These are phyloP conservation scores for Amphiduros pacificus DNA, from an alignment of 2,888 invertebrate species.

Conservation along the genomic window DNA sequence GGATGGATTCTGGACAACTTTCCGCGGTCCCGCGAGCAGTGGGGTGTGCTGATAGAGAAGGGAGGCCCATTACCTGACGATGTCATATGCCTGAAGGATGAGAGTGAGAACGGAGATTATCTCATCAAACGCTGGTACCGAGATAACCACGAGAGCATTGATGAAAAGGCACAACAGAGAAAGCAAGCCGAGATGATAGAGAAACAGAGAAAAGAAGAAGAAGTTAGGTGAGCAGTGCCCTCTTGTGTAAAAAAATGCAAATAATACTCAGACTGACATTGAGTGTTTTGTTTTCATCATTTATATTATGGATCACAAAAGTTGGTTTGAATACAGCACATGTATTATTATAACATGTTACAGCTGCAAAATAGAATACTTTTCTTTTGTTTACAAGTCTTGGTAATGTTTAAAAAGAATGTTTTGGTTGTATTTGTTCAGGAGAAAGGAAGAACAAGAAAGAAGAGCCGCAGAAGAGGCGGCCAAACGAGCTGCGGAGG, in stretches of 20 bases:
- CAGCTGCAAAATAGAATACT: too few species aligned
- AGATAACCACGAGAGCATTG: constrained; percentile 43
- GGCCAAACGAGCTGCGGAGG: constrained; percentile 20
- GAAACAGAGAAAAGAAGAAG: constrained; percentile 38
- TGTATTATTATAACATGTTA: too few species aligned
- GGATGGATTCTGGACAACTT: constrained; percentile 60
- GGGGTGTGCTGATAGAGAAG: constrained; percentile 53
- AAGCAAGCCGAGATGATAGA: constrained; percentile 42
- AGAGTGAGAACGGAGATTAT: constrained; percentile 42
- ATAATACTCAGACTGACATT: too few species aligned
- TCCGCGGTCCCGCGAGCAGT: constrained; percentile 55
- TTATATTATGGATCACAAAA: too few species aligned
- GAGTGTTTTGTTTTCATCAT: too few species aligned
- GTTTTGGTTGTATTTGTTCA: too few species aligned
- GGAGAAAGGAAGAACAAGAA: constrained; percentile 28
- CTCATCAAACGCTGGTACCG: constrained; percentile 50
- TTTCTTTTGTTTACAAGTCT: too few species aligned
- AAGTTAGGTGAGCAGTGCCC: constrained; percentile 48
- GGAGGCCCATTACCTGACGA: constrained; percentile 52
- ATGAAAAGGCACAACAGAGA: constrained; percentile 40
- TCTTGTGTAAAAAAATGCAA: too few species aligned
- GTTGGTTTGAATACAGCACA: too few species aligned
- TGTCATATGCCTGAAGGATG: constrained; percentile 51
- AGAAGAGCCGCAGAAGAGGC: constrained; percentile 27
- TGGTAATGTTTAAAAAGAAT: too few species aligned